A percentile compares a stretch with the other conserved stretches of the same genome.
Conservation (phyloP, 2,888 invertebrate species). For the Callinectes sapidus region DNA sequence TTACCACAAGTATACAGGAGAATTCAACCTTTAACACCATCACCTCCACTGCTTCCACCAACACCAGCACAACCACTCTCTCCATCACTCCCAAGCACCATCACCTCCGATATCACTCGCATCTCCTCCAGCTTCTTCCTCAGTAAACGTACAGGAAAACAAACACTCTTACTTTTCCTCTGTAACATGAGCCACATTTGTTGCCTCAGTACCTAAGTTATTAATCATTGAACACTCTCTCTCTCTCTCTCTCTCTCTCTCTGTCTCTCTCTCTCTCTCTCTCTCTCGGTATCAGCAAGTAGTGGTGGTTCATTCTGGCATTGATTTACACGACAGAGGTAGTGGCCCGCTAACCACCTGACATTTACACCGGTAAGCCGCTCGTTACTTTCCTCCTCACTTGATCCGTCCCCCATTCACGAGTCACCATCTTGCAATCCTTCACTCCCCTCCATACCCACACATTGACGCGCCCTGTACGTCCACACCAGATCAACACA, state of each 20-base stretch:
- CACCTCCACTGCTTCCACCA: neutral
- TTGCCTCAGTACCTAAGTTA: neutral
- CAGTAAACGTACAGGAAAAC: constrained; percentile 6
- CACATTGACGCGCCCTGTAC: constrained; percentile 29
- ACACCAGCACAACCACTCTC: neutral
- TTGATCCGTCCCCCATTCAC: neutral
- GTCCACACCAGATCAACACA: neutral
- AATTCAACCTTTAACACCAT: neutral
- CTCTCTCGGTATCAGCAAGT: neutral
- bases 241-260: constrained; percentile 14
- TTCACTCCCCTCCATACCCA: neutral
- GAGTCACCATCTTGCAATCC: neutral
- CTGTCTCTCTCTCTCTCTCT: constrained; percentile 27
- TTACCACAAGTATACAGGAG: neutral
- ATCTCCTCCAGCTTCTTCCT: neutral
- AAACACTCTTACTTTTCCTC: neutral
- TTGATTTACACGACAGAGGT: constrained; percentile 7
- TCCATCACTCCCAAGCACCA: neutral
- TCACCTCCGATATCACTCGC: neutral
- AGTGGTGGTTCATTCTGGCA: neutral
- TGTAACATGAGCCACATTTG: neutral
- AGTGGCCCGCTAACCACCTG: neutral
- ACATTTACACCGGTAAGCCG: constrained; percentile 2
- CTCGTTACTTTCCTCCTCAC: constrained; percentile 7
- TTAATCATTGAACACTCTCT: neutral